Percentiles rank a stretch among this genome's conserved stretches.
Evolutionary conservation across 2,888 invertebrate genomes (phyloP).

Genomic region (Mesorhabditis spiculigera): DNA sequence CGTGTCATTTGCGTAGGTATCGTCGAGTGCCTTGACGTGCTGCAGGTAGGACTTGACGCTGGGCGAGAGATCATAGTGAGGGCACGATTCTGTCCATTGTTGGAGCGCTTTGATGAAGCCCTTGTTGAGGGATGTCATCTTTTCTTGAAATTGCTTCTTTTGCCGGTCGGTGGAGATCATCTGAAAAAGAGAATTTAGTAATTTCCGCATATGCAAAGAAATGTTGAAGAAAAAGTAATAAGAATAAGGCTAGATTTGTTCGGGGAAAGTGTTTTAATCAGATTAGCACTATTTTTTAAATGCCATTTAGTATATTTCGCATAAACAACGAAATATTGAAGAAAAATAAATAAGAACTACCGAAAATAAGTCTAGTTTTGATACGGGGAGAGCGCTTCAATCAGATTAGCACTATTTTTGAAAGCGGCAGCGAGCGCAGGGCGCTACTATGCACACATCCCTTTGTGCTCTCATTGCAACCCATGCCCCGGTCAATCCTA

Average conservation of each 20-base stretch:
- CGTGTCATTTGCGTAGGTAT: neutral
- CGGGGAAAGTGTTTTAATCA: neutral
- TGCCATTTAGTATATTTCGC: too few relatives aligned
- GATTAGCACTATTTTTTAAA: too few relatives aligned
- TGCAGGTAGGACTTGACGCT: neutral
- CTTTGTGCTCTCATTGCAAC: too few relatives aligned
- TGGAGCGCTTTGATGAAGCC: neutral
- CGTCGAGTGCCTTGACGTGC: neutral
- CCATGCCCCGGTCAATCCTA: too few relatives aligned
- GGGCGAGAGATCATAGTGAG: slow-evolving; percentile 1
- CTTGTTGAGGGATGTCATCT: slow-evolving; percentile 4
- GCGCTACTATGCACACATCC: too few relatives aligned
- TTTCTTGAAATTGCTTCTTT: slow-evolving; percentile 1
- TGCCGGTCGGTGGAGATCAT: neutral
- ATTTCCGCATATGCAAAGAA: neutral
- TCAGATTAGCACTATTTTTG: too few relatives aligned
- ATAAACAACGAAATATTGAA: too few relatives aligned
- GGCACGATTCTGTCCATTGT: neutral
- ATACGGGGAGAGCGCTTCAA: too few relatives aligned
- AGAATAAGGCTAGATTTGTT: neutral
- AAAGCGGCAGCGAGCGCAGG: too few relatives aligned
- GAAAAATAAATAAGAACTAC: too few relatives aligned
- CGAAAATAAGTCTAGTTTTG: too few relatives aligned
- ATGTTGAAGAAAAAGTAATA: neutral
- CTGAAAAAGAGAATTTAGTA: slow-evolving; percentile 1